Evolutionary conservation across 2,888 invertebrate genomes (phyloP).

Genomic region (Noctua janthina): DNA sequence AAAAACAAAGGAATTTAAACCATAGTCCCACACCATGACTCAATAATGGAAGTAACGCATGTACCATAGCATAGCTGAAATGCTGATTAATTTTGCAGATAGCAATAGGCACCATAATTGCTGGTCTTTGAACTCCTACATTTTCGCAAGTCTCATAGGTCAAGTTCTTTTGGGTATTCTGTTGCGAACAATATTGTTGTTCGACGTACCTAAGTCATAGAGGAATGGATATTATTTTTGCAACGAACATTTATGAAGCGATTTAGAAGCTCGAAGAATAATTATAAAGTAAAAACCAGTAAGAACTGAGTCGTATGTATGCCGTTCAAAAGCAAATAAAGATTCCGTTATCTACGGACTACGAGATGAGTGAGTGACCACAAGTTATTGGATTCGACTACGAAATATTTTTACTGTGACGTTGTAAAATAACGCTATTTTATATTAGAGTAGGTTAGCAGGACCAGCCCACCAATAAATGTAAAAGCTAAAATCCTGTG

Average conservation of each 20-base stretch:
- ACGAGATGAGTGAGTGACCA: background rate
- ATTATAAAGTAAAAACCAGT: constrained; percentile 22
- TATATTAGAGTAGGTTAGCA: background rate
- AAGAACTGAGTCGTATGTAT: constrained; percentile 1
- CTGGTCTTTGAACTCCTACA: constrained; percentile 35
- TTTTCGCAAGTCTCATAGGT: constrained; percentile 22
- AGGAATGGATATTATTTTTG: constrained; percentile 8
- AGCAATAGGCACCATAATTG: constrained; percentile 30
- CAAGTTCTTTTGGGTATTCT: constrained; percentile 37
- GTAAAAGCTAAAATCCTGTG: background rate
- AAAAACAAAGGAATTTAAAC: constrained; percentile 46
- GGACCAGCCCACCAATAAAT: background rate
- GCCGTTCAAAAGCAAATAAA: constrained; percentile 18
- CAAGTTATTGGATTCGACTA: constrained; percentile 1
- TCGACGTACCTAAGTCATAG: constrained; percentile 29
- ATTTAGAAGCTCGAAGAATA: background rate
- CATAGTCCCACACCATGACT: constrained; percentile 53
- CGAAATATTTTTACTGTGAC: constrained; percentile 13
- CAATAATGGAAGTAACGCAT: constrained; percentile 58
- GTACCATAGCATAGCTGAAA: constrained; percentile 35
- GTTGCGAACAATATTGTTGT: constrained; percentile 34
- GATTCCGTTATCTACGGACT: constrained; percentile 8
- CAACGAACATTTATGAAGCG: background rate
- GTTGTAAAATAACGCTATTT: background rate
- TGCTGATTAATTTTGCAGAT: constrained; percentile 66